Conservation (phyloP, 2,113 vertebrate species). For the Sisor rabdophorus region DNA sequence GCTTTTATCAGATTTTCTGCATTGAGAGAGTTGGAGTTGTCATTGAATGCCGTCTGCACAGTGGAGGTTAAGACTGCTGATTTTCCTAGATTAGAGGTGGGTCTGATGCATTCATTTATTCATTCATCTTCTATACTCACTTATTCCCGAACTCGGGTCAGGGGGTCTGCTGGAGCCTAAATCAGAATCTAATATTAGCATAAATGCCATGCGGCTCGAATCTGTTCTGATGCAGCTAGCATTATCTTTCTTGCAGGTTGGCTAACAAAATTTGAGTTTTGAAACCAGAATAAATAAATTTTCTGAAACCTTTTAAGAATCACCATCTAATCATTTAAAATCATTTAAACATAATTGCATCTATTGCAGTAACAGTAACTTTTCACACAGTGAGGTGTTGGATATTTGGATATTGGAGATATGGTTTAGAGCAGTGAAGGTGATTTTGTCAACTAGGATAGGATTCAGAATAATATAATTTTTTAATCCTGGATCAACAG, state of each 20-base stretch:
- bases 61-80: constrained; percentile 66
- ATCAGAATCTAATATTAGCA: background rate
- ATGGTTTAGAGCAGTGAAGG: background rate
- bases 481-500: no score
- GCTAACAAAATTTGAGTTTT: background rate
- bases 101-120: background rate
- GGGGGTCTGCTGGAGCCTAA: no score
- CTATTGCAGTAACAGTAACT: no score
- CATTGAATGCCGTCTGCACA: constrained; percentile 72
- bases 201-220: background rate
- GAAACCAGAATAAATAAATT: background rate
- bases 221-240: background rate
- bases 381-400: background rate
- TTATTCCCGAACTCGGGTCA: no score
- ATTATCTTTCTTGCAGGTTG: background rate
- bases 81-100: constrained; percentile 78
- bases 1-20: constrained; percentile 72
- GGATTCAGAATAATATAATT: no score
- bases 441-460: no score
- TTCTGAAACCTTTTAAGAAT: background rate
- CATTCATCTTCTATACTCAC: no score
- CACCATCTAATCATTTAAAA: background rate
- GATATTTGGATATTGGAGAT: background rate
- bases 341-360: no score
- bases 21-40: constrained; percentile 76